phyloP scores from a whole-genome alignment of 64 coral and sea anemone genomes.

The Montipora efflorescens region DNA sequence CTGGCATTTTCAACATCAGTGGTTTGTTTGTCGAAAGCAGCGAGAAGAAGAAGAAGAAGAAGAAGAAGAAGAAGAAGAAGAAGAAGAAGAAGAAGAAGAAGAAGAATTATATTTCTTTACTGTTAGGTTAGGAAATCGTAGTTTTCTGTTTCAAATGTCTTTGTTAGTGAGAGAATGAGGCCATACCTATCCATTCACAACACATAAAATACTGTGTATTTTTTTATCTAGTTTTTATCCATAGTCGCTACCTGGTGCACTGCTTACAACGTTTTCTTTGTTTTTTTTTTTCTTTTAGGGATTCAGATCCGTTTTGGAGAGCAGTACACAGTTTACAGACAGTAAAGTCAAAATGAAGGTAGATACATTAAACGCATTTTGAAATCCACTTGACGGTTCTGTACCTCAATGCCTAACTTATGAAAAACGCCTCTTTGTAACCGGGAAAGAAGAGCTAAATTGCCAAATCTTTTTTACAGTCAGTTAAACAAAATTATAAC shows the following conservation, averaged over 20 bases:
- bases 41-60: neutral
- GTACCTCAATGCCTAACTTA: too few relatives aligned
- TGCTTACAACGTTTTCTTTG: neutral
- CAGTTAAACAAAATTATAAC: too few relatives aligned
- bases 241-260: neutral
- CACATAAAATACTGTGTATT: neutral
- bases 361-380: neutral
- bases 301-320: neutral
- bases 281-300: neutral
- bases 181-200: neutral
- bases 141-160: neutral
- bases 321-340: neutral
- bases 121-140: neutral
- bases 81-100: too few relatives aligned
- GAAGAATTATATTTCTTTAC: neutral
- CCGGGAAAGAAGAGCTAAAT: too few relatives aligned
- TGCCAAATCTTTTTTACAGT: too few relatives aligned
- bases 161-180: neutral
- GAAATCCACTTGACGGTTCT: too few relatives aligned
- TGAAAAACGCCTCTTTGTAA: too few relatives aligned
- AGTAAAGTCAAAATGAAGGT: constrained; percentile 6
- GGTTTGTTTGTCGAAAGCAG: neutral
- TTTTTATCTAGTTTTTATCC: neutral
- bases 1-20: neutral
- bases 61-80: neutral